Percentiles rank a stretch among this genome's conserved stretches.
phyloP scores from a whole-genome alignment of 2,888 invertebrate genomes.

The Nymphalis urticae region DNA sequence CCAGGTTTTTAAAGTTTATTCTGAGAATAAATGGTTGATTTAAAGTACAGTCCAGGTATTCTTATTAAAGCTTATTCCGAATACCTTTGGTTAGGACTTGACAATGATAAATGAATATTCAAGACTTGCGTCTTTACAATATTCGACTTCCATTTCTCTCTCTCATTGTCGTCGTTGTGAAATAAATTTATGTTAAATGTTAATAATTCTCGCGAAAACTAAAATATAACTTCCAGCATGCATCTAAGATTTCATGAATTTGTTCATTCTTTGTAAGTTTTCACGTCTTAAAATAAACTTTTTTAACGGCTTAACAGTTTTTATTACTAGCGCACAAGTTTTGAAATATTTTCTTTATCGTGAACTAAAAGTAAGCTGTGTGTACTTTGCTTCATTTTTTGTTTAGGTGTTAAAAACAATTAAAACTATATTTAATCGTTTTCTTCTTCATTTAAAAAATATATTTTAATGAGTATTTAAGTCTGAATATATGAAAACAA shows the following conservation, averaged over 20 bases:
- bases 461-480: too few species aligned
- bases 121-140: not conserved
- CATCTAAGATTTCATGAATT: conserved; percentile 8
- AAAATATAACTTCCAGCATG: conserved; percentile 5
- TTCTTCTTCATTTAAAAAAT: too few species aligned
- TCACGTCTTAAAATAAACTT: conserved; percentile 17
- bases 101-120: conserved; percentile 6
- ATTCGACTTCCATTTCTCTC: not conserved
- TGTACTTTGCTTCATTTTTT: not conserved
- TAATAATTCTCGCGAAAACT: conserved; percentile 18
- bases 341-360: conserved; percentile 1
- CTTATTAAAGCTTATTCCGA: not conserved
- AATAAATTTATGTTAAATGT: conserved; percentile 18
- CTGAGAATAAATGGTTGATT: too few species aligned
- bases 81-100: not conserved
- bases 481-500: too few species aligned
- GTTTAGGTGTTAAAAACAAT: not conserved
- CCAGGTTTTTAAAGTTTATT: too few species aligned
- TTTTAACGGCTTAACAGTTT: conserved; percentile 24
- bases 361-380: not conserved
- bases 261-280: conserved; percentile 13
- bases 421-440: too few species aligned
- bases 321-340: conserved; percentile 20
- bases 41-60: too few species aligned
- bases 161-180: not conserved